Evolutionary conservation across 2,797 vertebrate species (phyloP).

Genomic region (Furcifer pardalis): DNA sequence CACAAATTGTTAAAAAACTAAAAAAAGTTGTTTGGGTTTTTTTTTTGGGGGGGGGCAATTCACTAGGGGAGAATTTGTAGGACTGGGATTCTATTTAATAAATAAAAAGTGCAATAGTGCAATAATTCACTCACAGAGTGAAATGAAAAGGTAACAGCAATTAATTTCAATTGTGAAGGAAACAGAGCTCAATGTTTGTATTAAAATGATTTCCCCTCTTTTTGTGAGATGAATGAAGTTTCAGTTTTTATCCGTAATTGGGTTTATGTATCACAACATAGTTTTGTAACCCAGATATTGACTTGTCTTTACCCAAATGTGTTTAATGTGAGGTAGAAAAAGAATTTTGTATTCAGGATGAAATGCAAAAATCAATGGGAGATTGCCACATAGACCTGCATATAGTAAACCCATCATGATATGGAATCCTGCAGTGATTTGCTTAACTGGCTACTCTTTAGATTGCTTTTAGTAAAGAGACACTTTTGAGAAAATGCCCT

Average conservation of each 20-base stretch:
- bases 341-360: neutral
- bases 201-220: neutral
- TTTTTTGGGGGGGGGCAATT: too few relatives aligned
- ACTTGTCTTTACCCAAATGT: neutral
- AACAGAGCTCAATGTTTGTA: slow-evolving; percentile 14
- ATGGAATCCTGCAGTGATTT: neutral
- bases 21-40: too few relatives aligned
- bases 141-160: slow-evolving; percentile 31
- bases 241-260: slow-evolving; percentile 32
- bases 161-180: slow-evolving; percentile 33
- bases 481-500: neutral
- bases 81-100: too few relatives aligned
- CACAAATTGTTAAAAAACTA: neutral
- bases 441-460: neutral
- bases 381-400: neutral
- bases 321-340: neutral
- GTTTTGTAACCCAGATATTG: neutral
- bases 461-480: neutral
- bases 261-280: neutral
- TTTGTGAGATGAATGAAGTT: slow-evolving; percentile 21
- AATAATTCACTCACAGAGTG: neutral
- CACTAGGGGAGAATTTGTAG: too few relatives aligned
- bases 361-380: neutral
- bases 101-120: too few relatives aligned
- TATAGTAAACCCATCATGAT: neutral